Evolutionary conservation across 2,113 vertebrate species (phyloP), one percentile per base, ranked within the genome.

Genomic region (Cavia porcellus): DNA sequence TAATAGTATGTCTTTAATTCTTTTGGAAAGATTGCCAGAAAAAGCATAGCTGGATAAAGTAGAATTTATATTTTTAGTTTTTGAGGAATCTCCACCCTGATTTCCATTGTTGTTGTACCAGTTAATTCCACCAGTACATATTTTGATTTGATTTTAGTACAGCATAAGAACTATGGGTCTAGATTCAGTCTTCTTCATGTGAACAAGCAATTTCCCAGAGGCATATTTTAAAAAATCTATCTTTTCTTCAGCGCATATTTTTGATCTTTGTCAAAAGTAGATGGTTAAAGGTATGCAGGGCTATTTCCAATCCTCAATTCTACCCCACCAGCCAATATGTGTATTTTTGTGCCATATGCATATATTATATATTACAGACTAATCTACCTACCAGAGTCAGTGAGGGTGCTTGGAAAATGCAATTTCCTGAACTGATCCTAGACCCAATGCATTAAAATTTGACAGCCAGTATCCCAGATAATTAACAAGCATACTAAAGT

Each of bases 331-430:
- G 2, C 45, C 24, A 47, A 77, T 4, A 28, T 77, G 11, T 75
- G 24, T 75, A 25, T 13, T 25, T 45, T 72, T 72, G 70, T 72
- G n/a, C 19, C 35, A 74, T 45, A 42, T 42, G 24, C 20, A 70
- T 70, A n/a, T n/a, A 20, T 70, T n/a, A 5, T 59, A 90, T 83
- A 81, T 85, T 79, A 70, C 35, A 90, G 95, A 89, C 82, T 89
- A 84, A 74, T 86, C 13, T 52, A 86, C 57, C 47, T 52, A 70
- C 7, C 62, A 89, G 47, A 52, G 28, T 80, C 80, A 50, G 30
- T 35, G 42, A 92, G 1, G 32, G 64, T 75, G 10, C 32, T 81
- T 89, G 89, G 81, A 62, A 84, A 81, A 95, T 75, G 6, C 7
- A 94, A 57, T 75, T 83, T 94, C 12, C 59, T 47, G 13, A 12